phyloP scores from a whole-genome alignment of 2,888 invertebrate species.

The Thelaira solivaga region DNA sequence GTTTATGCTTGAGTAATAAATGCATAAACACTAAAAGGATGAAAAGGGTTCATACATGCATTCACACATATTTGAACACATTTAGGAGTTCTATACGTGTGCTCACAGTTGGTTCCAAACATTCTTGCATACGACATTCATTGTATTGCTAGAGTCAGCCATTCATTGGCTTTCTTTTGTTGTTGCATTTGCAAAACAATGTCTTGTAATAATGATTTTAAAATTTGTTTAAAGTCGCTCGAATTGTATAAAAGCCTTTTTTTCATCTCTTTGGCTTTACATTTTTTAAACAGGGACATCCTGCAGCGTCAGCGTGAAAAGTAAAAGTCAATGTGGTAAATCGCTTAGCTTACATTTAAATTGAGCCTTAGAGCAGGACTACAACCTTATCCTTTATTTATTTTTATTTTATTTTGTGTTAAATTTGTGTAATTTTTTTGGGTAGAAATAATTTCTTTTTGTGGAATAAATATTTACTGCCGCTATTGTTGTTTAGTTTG shows the following conservation, averaged over 20 bases:
- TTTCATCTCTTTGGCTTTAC: background rate
- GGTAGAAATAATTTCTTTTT: conserved; percentile 34
- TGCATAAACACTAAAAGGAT: conserved; percentile 64
- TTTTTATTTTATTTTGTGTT: background rate
- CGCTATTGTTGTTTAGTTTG: conserved; percentile 37
- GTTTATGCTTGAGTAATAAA: conserved; percentile 37
- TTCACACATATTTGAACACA: conserved; percentile 32
- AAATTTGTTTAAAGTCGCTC: no score
- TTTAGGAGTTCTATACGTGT: background rate
- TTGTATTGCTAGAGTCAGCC: background rate
- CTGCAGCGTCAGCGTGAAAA: conserved; percentile 43
- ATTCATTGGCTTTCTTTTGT: conserved; percentile 16
- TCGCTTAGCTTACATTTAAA: conserved; percentile 38
- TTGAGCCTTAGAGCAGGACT: conserved; percentile 11
- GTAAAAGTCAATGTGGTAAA: conserved; percentile 57
- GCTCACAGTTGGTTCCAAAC: conserved; percentile 32
- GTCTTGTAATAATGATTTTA: conserved; percentile 43
- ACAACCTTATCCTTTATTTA: conserved; percentile 32
- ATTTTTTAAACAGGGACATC: conserved; percentile 1
- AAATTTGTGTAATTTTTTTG: background rate
- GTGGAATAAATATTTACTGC: background rate
- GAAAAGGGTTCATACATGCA: conserved; percentile 54
- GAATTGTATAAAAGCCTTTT: conserved; percentile 57
- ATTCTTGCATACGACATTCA: background rate
- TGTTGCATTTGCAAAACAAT: background rate